A percentile compares a stretch with the other conserved stretches of the same genome.
Evolutionary conservation across 2,797 vertebrate genomes (phyloP).

Genomic region (Octomys mimax): DNA sequence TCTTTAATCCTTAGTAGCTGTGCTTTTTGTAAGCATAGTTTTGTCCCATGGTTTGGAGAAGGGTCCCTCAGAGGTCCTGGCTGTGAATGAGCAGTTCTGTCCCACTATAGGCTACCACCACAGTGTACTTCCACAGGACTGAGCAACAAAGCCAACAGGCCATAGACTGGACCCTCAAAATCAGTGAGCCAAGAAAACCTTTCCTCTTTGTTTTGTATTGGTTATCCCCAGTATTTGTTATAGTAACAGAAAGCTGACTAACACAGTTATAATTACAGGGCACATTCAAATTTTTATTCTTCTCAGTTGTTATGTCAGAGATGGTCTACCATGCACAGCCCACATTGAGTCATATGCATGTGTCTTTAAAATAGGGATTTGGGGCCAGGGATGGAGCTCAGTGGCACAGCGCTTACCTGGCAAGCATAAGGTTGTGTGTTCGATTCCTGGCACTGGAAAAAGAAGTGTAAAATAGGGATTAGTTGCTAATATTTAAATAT

Average conservation of each 20-base stretch:
- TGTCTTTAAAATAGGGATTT: neutral
- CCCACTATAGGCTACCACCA: neutral
- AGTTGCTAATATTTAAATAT: neutral
- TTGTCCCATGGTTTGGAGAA: neutral
- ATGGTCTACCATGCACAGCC: neutral
- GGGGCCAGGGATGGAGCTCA: too few relatives aligned
- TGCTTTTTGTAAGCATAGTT: neutral
- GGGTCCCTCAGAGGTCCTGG: neutral
- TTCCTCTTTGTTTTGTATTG: neutral
- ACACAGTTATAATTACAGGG: neutral
- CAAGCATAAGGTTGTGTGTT: too few relatives aligned
- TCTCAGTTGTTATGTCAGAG: neutral
- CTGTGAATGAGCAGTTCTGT: neutral
- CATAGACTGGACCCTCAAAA: neutral
- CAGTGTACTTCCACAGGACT: neutral
- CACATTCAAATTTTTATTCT: neutral
- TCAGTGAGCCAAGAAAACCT: neutral
- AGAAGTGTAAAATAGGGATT: neutral
- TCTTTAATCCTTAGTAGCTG: neutral
- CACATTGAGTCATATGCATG: neutral
- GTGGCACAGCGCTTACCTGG: too few relatives aligned
- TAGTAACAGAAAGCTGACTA: neutral
- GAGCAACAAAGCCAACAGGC: too few relatives aligned
- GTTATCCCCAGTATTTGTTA: neutral
- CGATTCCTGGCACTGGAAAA: too few relatives aligned